Percentiles rank a stretch among this genome's conserved stretches.
phyloP scores from a whole-genome alignment of 2,888 invertebrate genomes.

The Rapana venosa region DNA sequence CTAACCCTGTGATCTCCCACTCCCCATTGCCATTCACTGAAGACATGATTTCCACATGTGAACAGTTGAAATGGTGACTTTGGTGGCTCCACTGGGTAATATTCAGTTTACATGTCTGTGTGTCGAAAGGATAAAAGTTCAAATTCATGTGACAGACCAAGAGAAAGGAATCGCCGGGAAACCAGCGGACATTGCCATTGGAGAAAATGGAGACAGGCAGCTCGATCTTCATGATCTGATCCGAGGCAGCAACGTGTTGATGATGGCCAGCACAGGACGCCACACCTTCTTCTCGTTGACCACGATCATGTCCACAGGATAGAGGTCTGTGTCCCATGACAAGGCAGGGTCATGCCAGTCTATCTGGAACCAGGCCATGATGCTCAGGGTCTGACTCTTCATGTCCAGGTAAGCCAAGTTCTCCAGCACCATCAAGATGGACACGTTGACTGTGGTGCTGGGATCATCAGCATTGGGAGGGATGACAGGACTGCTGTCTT shows the following conservation, averaged over 20 bases:
- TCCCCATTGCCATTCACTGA: neutral
- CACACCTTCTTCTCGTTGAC: neutral
- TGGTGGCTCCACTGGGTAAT: neutral
- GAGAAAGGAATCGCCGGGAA: neutral
- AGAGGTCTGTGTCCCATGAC: slow-evolving; percentile 16
- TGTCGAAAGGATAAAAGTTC: neutral
- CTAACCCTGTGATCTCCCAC: neutral
- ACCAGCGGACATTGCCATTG: neutral
- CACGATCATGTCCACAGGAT: slow-evolving; percentile 18
- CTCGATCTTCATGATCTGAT: slow-evolving; percentile 10
- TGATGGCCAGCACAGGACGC: slow-evolving; percentile 13
- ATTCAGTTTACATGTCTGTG: neutral
- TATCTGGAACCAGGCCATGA: slow-evolving; percentile 21
- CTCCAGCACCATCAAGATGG: neutral
- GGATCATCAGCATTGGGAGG: neutral
- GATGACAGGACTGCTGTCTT: neutral
- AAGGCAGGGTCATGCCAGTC: neutral
- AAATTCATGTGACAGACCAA: neutral
- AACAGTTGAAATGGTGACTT: neutral
- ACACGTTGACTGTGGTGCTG: neutral
- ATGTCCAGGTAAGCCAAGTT: slow-evolving; percentile 13
- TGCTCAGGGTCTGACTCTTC: slow-evolving; percentile 13
- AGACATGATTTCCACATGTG: neutral
- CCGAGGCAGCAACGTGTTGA: slow-evolving; percentile 10
- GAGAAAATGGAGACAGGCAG: neutral